Evolutionary conservation across 2,797 vertebrate genomes (phyloP).

Genomic region (Schizopygopsis pylzovi): DNA sequence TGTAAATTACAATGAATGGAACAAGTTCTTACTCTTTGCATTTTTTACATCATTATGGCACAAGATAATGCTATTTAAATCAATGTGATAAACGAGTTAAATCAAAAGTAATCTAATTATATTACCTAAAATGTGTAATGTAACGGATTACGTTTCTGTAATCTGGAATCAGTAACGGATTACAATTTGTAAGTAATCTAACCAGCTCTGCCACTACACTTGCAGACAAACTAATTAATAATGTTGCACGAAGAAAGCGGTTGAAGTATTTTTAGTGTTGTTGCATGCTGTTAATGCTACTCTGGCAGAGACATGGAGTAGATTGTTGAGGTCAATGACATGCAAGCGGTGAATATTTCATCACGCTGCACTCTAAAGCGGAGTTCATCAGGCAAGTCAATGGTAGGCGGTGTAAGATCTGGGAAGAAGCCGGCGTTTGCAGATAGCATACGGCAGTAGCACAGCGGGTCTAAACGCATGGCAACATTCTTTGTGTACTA

Average conservation of each 20-base stretch:
- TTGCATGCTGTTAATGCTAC: neutral
- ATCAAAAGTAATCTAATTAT: no score
- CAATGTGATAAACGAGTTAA: no score
- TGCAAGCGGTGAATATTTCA: neutral
- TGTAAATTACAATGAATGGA: no score
- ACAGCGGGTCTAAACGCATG: neutral
- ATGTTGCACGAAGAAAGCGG: neutral
- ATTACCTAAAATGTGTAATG: no score
- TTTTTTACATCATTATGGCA: no score
- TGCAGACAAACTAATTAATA: neutral
- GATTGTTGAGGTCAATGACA: neutral
- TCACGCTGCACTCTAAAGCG: neutral
- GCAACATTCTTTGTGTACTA: neutral
- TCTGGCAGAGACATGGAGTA: neutral
- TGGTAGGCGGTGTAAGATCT: neutral
- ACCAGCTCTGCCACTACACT: no score
- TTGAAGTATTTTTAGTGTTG: neutral
- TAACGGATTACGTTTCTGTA: no score
- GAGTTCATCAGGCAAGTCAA: neutral
- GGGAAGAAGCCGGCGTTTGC: neutral
- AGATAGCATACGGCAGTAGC: neutral
- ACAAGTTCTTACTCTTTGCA: no score
- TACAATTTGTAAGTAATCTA: no score
- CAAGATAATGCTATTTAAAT: no score
- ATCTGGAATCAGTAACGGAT: no score